Conservation (phyloP, 2,888 invertebrate species). For the Aproaerema taeniolella region DNA sequence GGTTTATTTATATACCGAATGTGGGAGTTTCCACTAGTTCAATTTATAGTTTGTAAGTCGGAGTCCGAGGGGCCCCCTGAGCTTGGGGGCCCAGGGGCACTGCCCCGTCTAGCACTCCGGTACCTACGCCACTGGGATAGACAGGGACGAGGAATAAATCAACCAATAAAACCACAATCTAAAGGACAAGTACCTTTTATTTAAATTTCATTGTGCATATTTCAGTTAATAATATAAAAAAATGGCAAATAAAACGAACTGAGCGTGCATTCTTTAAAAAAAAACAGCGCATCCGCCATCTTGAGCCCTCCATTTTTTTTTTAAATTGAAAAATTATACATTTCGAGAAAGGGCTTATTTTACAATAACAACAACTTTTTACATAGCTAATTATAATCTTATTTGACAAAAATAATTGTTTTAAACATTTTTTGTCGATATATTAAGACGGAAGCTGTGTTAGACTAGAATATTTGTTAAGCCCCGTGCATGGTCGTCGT, state of each 20-base stretch:
- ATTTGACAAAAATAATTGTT: conserved; percentile 53
- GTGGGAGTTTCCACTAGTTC: too few relatives aligned
- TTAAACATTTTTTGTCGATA: conserved; percentile 34
- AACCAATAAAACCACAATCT: conserved; percentile 51
- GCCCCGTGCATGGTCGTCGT: conserved; percentile 29
- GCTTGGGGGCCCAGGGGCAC: too few relatives aligned
- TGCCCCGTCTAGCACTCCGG: too few relatives aligned
- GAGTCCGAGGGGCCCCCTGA: too few relatives aligned
- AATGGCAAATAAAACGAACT: conserved; percentile 56
- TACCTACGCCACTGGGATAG: too few relatives aligned
- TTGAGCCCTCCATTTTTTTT: conserved; percentile 19
- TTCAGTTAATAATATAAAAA: conserved; percentile 68
- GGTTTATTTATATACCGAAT: too few relatives aligned
- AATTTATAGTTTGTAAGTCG: too few relatives aligned
- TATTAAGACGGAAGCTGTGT: conserved; percentile 51
- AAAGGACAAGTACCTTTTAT: conserved; percentile 73
- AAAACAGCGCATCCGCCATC: conserved; percentile 32
- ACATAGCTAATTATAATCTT: conserved; percentile 29
- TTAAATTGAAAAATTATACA: conserved; percentile 15
- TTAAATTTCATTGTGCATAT: conserved; percentile 72
- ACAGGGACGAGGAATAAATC: too few relatives aligned
- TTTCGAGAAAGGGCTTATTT: conserved; percentile 27
- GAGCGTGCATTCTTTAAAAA: conserved; percentile 46
- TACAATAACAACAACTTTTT: conserved; percentile 46
- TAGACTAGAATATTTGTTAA: conserved; percentile 48